phyloP scores from a whole-genome alignment of 2,113 vertebrate genomes.

The Gobius niger region DNA sequence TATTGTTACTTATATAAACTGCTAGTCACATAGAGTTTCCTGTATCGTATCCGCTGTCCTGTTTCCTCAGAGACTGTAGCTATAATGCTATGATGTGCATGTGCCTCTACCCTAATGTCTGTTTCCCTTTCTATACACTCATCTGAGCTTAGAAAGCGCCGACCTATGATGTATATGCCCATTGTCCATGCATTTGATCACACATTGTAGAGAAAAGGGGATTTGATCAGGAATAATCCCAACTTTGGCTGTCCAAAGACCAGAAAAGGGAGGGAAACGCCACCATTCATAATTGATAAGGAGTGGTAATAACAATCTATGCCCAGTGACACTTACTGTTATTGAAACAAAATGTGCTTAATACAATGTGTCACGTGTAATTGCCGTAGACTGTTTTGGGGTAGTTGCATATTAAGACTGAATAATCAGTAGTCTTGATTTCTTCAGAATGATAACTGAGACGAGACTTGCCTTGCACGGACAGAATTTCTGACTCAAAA shows the following conservation, averaged over 20 bases:
- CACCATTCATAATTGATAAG: too few relatives aligned
- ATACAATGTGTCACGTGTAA: too few relatives aligned
- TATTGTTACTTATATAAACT: neutral
- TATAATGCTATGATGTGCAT: neutral
- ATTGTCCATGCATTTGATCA: slow-evolving; percentile 28
- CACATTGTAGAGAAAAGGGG: neutral
- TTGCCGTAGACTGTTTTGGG: too few relatives aligned
- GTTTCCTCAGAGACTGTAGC: neutral
- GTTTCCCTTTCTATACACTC: neutral
- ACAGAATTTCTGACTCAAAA: neutral
- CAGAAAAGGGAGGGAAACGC: too few relatives aligned
- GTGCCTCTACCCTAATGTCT: too few relatives aligned
- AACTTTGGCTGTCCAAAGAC: neutral
- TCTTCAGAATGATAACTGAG: neutral
- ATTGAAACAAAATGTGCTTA: too few relatives aligned
- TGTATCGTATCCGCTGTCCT: too few relatives aligned
- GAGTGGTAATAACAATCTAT: too few relatives aligned
- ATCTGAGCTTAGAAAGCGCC: neutral
- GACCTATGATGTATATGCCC: neutral
- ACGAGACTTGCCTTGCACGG: neutral
- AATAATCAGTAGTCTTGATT: neutral
- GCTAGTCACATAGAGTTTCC: neutral
- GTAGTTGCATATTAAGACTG: too few relatives aligned
- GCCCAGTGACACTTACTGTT: too few relatives aligned
- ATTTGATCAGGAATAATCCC: slow-evolving; percentile 19